Evolutionary conservation across 2,888 invertebrate species (phyloP).

Genomic region (Blomia tropicalis): DNA sequence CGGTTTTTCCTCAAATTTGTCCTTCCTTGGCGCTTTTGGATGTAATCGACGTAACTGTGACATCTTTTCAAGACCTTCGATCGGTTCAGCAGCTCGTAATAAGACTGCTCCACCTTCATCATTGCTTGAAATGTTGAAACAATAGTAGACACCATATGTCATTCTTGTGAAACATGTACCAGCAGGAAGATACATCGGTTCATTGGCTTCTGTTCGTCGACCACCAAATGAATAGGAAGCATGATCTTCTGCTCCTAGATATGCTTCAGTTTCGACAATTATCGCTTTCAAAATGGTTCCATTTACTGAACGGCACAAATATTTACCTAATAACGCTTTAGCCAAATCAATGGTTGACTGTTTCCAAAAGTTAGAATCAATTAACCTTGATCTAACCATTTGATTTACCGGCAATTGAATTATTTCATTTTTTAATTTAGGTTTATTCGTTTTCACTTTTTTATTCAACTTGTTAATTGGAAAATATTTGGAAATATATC

Average conservation of each 20-base stretch:
- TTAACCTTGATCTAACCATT: too few species aligned
- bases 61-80: constrained; percentile 46
- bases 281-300: constrained; percentile 44
- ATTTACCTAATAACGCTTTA: constrained; percentile 46
- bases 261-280: constrained; percentile 59
- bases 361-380: constrained; percentile 31
- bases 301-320: constrained; percentile 43
- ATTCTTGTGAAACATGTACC: constrained; percentile 55
- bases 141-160: constrained; percentile 57
- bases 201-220: constrained; percentile 46
- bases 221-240: constrained; percentile 48
- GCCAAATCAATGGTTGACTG: constrained; percentile 39
- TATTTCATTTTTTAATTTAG: too few species aligned
- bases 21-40: neutral
- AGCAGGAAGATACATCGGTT: constrained; percentile 54
- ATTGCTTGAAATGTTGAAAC: constrained; percentile 53
- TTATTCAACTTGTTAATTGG: neutral
- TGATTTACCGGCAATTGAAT: too few species aligned
- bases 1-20: constrained; percentile 13
- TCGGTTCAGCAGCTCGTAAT: constrained; percentile 49
- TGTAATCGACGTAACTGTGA: constrained; percentile 32
- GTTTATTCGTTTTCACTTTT: neutral
- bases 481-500: neutral
- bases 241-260: constrained; percentile 49
- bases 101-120: constrained; percentile 51